Base-by-base conservation (phyloP, 1,140 invertebrate species). In the Venturia canescens region DNA sequence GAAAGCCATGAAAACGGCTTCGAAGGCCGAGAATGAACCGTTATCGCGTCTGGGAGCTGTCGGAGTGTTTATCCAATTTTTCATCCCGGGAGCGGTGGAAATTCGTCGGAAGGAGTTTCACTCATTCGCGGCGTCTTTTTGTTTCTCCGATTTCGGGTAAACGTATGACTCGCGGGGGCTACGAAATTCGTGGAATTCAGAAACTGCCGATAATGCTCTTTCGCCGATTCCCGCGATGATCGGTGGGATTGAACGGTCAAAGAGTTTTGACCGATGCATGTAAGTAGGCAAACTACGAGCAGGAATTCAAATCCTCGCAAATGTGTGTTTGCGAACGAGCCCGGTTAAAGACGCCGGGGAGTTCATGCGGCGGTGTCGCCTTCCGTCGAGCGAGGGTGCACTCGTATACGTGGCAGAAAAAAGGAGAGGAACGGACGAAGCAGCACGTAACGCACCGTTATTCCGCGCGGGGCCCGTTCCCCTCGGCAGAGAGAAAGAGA, bases 391-490 rank as follows among this genome's bases (percentile, higher is more conserved):
- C 23, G 21, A 34, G 38, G 21, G 72, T 60, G 85, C 81, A 86
- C 84, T 86, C 84, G 18, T 74, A 50, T 76, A 76, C 48, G 72
- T 76, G 72, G 27, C 53, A 76, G 72, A 57, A 38, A 76, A 63
- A 63, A 26, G 27, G 60, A 63, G 60, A 63, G 60, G 23, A 26
- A 26, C n/a, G 60, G 15, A 11, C n/a, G 23, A 26, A 23, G 60
- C 60, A 63, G 84, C 86, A 85, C 83, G 87, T 86, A 86, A 86
- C 86, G 86, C 84, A 88, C 88, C 89, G 88, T 89, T 89, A 87
- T 71, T 82, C 83, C 63, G 66, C n/a, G 67, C 29, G 21, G 38
- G 71, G 27, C 72, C 72, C 18, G 72, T 63, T 76, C 1, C 60
- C 60, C 60, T 7, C 23, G 16, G 13, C 4, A 66, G 72, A 57